These are phyloP conservation scores for Notospermus geniculatus DNA, from an alignment of 1,140 invertebrate species.

Conservation along the genomic window DNA sequence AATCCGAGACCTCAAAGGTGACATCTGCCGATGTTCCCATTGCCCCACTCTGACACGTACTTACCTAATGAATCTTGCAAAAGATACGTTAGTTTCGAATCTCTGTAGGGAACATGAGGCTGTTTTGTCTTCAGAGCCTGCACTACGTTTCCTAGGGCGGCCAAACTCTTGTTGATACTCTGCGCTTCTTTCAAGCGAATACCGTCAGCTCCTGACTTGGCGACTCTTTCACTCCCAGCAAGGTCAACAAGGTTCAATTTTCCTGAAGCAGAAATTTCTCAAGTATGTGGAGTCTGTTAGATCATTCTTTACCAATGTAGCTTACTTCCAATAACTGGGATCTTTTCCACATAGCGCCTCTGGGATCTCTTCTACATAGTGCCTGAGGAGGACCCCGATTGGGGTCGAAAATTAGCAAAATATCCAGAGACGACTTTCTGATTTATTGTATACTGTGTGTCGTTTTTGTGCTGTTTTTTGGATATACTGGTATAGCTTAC, in stretches of 20 bases:
- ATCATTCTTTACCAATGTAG: not conserved
- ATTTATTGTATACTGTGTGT: too few relatives aligned
- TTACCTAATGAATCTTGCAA: constrained; percentile 74
- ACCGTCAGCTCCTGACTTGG: constrained; percentile 87
- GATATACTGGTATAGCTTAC: too few relatives aligned
- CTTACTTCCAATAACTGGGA: not conserved
- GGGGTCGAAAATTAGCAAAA: too few relatives aligned
- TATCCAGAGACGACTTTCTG: too few relatives aligned
- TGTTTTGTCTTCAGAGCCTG: constrained; percentile 72
- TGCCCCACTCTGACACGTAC: constrained; percentile 6
- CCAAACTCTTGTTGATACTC: constrained; percentile 92
- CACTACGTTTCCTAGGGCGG: constrained; percentile 91
- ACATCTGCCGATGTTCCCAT: not conserved
- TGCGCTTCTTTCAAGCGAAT: constrained; percentile 83
- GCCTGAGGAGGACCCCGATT: too few relatives aligned
- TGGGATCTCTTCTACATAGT: too few relatives aligned
- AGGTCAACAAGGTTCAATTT: constrained; percentile 94
- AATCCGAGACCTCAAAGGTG: not conserved
- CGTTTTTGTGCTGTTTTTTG: too few relatives aligned
- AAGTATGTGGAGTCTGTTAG: not conserved
- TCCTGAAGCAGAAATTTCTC: constrained; percentile 63
- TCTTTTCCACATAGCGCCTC: not conserved
- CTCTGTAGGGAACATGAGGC: constrained; percentile 56
- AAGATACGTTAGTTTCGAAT: constrained; percentile 54
- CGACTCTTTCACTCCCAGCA: constrained; percentile 94